Conservation (phyloP, 2,797 vertebrate species). For the Coregonus suidteri region DNA sequence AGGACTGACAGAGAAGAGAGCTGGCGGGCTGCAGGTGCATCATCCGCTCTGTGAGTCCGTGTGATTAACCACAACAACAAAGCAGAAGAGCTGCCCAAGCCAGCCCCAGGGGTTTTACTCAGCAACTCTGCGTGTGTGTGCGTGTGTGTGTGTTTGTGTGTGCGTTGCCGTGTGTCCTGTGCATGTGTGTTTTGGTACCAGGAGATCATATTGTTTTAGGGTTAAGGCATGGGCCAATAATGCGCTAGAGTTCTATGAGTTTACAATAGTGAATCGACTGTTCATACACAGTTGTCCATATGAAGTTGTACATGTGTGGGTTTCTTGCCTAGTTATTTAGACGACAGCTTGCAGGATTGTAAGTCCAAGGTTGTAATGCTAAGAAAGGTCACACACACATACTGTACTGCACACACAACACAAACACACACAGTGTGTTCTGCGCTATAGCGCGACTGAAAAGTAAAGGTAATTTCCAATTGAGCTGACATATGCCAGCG, state of each 20-base stretch:
- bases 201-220: neutral
- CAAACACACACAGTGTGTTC: no score
- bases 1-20: constrained; percentile 41
- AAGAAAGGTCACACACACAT: neutral
- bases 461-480: no score
- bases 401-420: neutral
- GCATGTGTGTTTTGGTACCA: neutral
- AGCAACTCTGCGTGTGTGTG: neutral
- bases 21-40: constrained; percentile 44
- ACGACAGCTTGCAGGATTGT: neutral
- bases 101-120: constrained; percentile 23
- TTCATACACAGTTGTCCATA: neutral
- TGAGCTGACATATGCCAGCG: no score
- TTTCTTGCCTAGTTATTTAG: neutral
- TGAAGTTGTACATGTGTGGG: neutral
- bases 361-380: neutral
- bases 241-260: neutral
- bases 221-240: neutral
- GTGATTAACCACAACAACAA: constrained; percentile 46
- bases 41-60: constrained; percentile 40
- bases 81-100: constrained; percentile 31
- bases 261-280: neutral
- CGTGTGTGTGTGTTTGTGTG: constrained; percentile 14
- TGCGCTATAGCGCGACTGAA: no score
- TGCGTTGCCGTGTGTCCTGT: neutral